A percentile compares a stretch with the other conserved stretches of the same genome.
phyloP scores from a whole-genome alignment of 2,888 invertebrate species.

The Erebia ligea region DNA sequence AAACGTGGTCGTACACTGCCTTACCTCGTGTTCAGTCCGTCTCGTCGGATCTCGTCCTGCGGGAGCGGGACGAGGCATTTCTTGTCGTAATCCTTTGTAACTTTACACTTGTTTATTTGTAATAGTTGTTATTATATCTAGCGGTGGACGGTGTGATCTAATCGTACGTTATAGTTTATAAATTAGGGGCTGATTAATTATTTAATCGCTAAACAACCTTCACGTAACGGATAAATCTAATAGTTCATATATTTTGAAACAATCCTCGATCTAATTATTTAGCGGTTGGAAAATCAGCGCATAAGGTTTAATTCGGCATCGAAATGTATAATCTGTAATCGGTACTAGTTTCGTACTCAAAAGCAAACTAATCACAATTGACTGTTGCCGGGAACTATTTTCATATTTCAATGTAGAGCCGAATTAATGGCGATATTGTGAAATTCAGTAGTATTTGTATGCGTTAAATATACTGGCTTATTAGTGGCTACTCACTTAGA shows the following conservation, averaged over 20 bases:
- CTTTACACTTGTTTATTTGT: background rate
- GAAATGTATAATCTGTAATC: no score
- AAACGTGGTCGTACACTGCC: background rate
- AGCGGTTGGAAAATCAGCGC: no score
- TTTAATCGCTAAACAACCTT: background rate
- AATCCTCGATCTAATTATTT: no score
- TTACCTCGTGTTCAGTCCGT: slow-evolving; percentile 4
- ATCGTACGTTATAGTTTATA: background rate
- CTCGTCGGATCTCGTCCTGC: no score
- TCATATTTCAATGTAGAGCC: background rate
- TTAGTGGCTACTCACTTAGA: background rate
- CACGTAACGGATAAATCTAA: no score
- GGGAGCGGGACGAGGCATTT: background rate
- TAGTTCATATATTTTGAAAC: no score
- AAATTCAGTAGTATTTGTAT: background rate
- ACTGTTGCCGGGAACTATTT: no score
- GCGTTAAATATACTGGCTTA: background rate
- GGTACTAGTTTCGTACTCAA: no score
- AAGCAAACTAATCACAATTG: no score
- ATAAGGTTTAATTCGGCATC: no score
- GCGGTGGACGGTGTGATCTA: background rate
- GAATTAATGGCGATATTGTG: background rate
- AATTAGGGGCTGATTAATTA: background rate
- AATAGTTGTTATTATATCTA: background rate
- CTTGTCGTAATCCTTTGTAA: background rate